Evolutionary conservation across 2,113 vertebrate genomes (phyloP).

Genomic region (Caretta caretta): DNA sequence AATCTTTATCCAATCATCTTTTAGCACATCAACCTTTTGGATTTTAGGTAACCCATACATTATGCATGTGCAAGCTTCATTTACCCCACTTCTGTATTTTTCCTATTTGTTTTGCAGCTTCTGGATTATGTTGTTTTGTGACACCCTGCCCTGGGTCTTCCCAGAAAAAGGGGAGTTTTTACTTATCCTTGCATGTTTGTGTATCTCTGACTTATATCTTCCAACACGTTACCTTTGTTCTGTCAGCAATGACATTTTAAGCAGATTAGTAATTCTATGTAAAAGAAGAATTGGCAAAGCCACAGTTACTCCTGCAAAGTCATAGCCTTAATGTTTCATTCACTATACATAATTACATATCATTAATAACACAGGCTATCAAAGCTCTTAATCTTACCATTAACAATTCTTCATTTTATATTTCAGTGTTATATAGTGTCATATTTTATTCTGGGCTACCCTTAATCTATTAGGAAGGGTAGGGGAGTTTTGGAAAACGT

Average conservation of each 20-base stretch:
- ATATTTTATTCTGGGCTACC: background rate
- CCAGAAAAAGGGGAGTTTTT: background rate
- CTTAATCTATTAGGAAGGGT: background rate
- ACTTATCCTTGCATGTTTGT: background rate
- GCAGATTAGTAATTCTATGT: background rate
- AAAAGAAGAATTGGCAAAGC: background rate
- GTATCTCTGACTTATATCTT: background rate
- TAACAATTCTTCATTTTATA: background rate
- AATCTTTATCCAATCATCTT: background rate
- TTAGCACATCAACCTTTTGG: background rate
- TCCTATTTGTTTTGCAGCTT: background rate
- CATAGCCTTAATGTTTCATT: background rate
- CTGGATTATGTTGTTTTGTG: background rate
- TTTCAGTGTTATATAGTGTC: background rate
- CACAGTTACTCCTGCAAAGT: background rate
- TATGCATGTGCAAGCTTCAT: background rate
- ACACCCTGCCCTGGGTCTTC: too few species aligned
- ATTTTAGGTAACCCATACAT: background rate
- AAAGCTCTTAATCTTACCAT: background rate
- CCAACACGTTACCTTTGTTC: background rate
- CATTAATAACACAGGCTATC: background rate
- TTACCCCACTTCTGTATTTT: background rate
- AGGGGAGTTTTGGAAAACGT: background rate
- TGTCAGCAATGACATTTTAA: background rate
- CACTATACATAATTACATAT: background rate